phyloP scores from a whole-genome alignment of 1,140 invertebrate species.

The Anthonomus grandis region DNA sequence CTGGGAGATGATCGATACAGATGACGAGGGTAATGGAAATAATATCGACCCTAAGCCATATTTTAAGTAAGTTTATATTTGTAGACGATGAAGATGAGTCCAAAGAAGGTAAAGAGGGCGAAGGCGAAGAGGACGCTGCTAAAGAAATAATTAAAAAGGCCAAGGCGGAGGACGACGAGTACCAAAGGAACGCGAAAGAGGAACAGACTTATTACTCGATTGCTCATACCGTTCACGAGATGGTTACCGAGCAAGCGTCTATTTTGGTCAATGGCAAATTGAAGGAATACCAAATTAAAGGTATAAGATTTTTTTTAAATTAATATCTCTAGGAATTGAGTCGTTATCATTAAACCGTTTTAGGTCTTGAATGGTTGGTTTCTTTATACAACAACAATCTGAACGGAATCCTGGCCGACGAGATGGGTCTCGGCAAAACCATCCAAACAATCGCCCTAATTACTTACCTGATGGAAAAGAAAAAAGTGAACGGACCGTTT shows the following conservation, averaged over 20 bases:
- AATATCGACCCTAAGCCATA: no score
- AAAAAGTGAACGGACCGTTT: conserved; percentile 92
- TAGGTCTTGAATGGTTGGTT: conserved; percentile 90
- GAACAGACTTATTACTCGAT: conserved; percentile 89
- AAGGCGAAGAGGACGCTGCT: conserved; percentile 58
- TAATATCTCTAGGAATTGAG: background rate
- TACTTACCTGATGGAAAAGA: conserved; percentile 95
- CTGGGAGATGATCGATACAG: conserved; percentile 80
- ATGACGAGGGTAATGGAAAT: conserved; percentile 60
- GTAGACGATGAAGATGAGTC: conserved; percentile 21
- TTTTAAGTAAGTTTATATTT: background rate
- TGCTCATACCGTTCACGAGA: conserved; percentile 91
- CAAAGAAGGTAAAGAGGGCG: conserved; percentile 65
- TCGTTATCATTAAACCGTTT: background rate
- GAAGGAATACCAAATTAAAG: conserved; percentile 96
- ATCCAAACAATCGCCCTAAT: conserved; percentile 98
- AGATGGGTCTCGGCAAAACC: conserved; percentile 95
- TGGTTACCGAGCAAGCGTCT: conserved; percentile 87
- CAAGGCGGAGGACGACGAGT: conserved; percentile 93
- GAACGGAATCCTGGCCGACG: conserved; percentile 91
- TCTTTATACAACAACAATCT: conserved; percentile 98
- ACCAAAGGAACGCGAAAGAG: conserved; percentile 69
- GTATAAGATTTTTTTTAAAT: conserved; percentile 44
- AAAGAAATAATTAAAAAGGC: conserved; percentile 75
- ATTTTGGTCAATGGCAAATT: conserved; percentile 92